Conservation (phyloP, 1,140 invertebrate genomes). For the Listronotus oregonensis region DNA sequence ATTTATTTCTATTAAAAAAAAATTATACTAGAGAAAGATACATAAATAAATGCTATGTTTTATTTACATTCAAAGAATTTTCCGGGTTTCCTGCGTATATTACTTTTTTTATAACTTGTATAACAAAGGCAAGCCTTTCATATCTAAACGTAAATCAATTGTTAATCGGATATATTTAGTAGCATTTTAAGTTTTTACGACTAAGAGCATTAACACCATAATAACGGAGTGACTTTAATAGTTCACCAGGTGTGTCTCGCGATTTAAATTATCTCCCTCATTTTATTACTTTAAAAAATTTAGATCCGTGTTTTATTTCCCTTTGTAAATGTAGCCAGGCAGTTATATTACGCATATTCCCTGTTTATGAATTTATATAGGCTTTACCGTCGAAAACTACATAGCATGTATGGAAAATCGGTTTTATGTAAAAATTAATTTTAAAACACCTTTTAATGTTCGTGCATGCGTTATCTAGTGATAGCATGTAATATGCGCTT, state of each 20-base stretch:
- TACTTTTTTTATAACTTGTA: too few relatives aligned
- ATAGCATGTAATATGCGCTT: constrained; percentile 24
- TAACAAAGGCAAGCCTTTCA: neutral
- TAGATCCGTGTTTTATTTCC: constrained; percentile 32
- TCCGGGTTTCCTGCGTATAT: neutral
- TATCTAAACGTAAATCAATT: neutral
- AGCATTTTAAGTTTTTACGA: constrained; percentile 10
- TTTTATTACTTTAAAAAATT: constrained; percentile 36
- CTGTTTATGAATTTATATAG: constrained; percentile 35
- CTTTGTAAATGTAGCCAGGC: constrained; percentile 29
- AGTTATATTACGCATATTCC: constrained; percentile 31
- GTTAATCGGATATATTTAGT: constrained; percentile 10
- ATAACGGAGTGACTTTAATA: constrained; percentile 18
- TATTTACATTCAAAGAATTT: neutral
- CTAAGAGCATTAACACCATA: constrained; percentile 1
- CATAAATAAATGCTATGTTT: too few relatives aligned
- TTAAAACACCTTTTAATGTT: constrained; percentile 31
- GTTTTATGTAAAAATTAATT: constrained; percentile 34
- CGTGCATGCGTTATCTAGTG: constrained; percentile 20
- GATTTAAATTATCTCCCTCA: constrained; percentile 27
- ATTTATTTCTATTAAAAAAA: too few relatives aligned
- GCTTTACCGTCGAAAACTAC: constrained; percentile 30
- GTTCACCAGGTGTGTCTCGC: constrained; percentile 28
- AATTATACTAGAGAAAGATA: too few relatives aligned
- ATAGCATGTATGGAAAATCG: constrained; percentile 23